A percentile compares a stretch with the other conserved stretches of the same genome.
Conservation (phyloP, 2,797 vertebrate genomes). For the Acipenser ruthenus region DNA sequence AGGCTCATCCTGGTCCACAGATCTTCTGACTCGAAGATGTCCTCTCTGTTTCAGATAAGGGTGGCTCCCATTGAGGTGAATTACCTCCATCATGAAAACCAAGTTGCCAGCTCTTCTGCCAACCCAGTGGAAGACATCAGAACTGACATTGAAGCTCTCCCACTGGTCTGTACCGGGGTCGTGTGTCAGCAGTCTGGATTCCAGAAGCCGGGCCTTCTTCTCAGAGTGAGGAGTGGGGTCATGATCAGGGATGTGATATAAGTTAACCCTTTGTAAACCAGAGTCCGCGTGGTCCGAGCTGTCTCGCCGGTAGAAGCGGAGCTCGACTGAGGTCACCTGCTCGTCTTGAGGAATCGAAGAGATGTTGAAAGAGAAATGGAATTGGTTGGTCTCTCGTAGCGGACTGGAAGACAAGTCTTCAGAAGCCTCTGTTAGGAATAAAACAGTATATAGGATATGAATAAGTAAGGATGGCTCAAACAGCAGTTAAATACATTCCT, state of each 20-base stretch:
- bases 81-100: conserved; percentile 57
- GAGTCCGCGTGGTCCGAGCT: conserved; percentile 23
- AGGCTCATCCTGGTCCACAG: conserved; percentile 56
- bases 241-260: conserved; percentile 46
- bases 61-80: conserved; percentile 43
- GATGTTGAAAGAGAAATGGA: conserved; percentile 65
- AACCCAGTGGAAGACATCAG: conserved; percentile 47
- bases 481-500: no score
- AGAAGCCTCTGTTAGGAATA: conserved; percentile 24
- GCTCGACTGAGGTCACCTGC: conserved; percentile 63
- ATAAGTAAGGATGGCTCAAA: no score
- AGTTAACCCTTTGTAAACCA: conserved; percentile 46
- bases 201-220: conserved; percentile 42
- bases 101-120: conserved; percentile 37
- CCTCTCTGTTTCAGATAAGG: background rate
- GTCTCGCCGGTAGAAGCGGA: conserved; percentile 50
- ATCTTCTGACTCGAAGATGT: conserved; percentile 60
- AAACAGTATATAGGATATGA: no score
- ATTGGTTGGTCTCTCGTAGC: conserved; percentile 17
- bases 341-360: conserved; percentile 67
- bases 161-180: conserved; percentile 39
- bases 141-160: conserved; percentile 60
- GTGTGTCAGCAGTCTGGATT: conserved; percentile 45
- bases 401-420: conserved; percentile 28
- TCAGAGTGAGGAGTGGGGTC: conserved; percentile 31